Evolutionary conservation across 2,113 vertebrate genomes (phyloP).

Genomic region (Indicator maculatus): DNA sequence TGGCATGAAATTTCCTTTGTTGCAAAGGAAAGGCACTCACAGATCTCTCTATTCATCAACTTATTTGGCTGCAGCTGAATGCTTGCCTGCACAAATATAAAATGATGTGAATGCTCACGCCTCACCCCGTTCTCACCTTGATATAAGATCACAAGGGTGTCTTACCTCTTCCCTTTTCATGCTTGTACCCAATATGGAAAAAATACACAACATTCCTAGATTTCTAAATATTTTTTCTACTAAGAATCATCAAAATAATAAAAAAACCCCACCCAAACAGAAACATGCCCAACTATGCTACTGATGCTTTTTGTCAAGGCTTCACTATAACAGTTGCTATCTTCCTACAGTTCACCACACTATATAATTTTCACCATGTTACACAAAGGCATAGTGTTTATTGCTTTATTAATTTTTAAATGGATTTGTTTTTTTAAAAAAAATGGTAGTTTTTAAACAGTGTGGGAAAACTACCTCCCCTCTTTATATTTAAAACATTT

Average conservation of each 20-base stretch:
- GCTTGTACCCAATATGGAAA: background rate
- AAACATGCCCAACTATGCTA: background rate
- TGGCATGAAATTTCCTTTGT: background rate
- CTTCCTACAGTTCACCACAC: background rate
- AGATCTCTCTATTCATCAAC: background rate
- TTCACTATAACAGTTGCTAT: background rate
- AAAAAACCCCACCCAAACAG: background rate
- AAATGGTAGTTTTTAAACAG: background rate
- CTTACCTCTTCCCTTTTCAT: background rate
- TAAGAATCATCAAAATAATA: background rate
- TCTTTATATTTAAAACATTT: background rate
- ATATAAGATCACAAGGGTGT: background rate
- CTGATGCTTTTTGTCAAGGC: background rate
- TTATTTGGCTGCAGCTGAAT: background rate
- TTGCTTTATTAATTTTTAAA: background rate
- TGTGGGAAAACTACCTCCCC: background rate
- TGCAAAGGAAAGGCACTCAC: background rate
- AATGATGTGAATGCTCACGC: background rate
- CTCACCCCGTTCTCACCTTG: background rate
- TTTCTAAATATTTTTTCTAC: background rate
- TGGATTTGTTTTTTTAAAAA: background rate
- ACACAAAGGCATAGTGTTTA: background rate
- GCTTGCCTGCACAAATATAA: background rate
- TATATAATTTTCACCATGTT: background rate
- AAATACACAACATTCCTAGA: background rate